Base-by-base conservation (phyloP, 2,888 invertebrate species). In the Andrena bucephala region DNA sequence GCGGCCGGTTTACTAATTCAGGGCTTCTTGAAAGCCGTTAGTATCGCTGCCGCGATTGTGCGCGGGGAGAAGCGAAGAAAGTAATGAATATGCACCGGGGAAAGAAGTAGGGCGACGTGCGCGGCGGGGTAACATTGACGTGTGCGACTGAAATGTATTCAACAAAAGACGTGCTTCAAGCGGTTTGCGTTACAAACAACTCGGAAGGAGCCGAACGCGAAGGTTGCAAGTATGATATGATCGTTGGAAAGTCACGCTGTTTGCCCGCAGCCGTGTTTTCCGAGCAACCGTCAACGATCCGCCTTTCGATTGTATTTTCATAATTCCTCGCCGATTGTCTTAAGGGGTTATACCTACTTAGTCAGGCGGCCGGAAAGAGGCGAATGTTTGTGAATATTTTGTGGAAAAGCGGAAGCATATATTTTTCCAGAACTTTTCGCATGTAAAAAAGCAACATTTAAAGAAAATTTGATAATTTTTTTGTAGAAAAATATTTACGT, bases 1-100 rank as follows among this genome's bases (percentile, higher is more conserved):
- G 50, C 33, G 33, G 42, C 27, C 42, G 42, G 48, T 66, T 72
- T 59, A 65, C 33, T 72, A 77, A 71, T 71, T 77, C 65, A 77
- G 50, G 33, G 27, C 33, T 33, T 59, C 65, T 72, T 59, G 65
- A 70, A 72, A 59, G 77, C 36, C n/a, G 29, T 1, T 31, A n/a
- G 36, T 29, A 52, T 77, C 60, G 60, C 52, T 20, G 60, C 42
- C 16, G 60, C 27, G 20, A 75, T 16, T 29, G 27, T 50, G 29
- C 24, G 24, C 20, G 42, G 13, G 42, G 13, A 0, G 33, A 29
- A 36, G 13, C n/a, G 71, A n/a, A 48, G 36, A 6, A 13, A 10
- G 60, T 10, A 33, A 65, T 36, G 74, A 74, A 66, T 73, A 66
- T 66, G 65, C 48, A 10, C 20, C 6, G 48, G 13, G 24, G 10